Evolutionary conservation across 2,888 invertebrate genomes (phyloP), one percentile per base, ranked within the genome.

Genomic region (Netelia melanura): DNA sequence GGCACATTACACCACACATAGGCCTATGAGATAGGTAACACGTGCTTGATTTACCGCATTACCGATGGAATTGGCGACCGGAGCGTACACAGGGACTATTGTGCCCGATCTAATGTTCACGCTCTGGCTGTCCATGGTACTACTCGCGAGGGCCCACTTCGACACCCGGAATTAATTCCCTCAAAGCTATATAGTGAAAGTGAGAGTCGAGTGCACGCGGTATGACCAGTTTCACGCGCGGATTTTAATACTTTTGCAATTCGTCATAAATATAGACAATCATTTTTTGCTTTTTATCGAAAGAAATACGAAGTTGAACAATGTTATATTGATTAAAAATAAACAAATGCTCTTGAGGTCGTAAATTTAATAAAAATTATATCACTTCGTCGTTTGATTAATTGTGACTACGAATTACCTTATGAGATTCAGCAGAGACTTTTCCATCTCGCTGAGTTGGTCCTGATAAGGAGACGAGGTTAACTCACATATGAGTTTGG

Each of bases 401-500:
- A 30, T 21, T 21, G 43, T 56, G 56, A 64, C 11, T 75, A 80
- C 83, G 82, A 65, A 67, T 67, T 94, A 96, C 96, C 95, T 95
- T 87, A 96, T 95, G 80, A 96, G 93, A 86, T 95, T 94, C 78
- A 96, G 93, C 48, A 96, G 93, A 6, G 95, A 95, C 89, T 95
- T 95, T 91, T 96, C 96, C 87, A 96, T 95, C 79, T 95, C 95
- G 52, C 95, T 95, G 70, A 96, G 92, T 87, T 95, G 95, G 83
- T 95, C 95, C 87, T 95, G 95, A 88, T 95, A 94, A 23, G 95
- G 94, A 23, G 95, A 95, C 17, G 96, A 96, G 85, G 96, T 96
- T 89, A 96, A 92, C 92, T 96, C 96, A 91, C 96, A 96, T 82
- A 96, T 96, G 86, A 96, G 93, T 93, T 96, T 96, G 3, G 96